Base-by-base conservation (phyloP, 2,888 invertebrate genomes). In the Hymenopus coronatus region DNA sequence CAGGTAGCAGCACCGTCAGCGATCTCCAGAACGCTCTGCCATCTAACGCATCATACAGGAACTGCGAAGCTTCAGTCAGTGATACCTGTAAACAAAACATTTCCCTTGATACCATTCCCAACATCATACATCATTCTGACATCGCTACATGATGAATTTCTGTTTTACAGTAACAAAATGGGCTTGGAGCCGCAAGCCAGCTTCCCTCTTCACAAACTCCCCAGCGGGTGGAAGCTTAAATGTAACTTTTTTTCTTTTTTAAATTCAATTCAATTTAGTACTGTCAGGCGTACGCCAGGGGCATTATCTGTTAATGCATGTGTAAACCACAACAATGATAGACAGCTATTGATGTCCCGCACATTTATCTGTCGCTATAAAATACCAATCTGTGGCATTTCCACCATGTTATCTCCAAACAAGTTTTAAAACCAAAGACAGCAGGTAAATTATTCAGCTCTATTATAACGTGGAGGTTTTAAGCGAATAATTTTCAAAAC, bases 1-100 rank as follows among this genome's bases (percentile, higher is more conserved):
- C 92, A 9, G 96, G 96, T 90, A 96, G 93, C 89, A 95, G 93
- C 85, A 96, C 94, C 89, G 94, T 94, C 90, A 95, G 94, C 84
- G 94, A 94, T 89, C 94, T 94, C 91, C 96, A 94, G 91, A 94
- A 95, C 27, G 94, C 94, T 28, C 94, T 93, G 70, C 95, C 94
- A 91, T 95, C 94, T 87, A 96, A 93, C 27, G 96, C 95, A 90
- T 93, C 93, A 92, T 95, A 94, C 83, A 96, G 93, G 90, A 94
- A 94, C 90, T 94, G 93, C 2, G 96, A 96, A 25, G 95, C 94
- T 90, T 93, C 93, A 83, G 93, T 93, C 90, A 96, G 93, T 89
- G 94, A 94, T 90, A 92, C 92, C 95, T 96, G 93, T 89, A 20
- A 84, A 70, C 14, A 27, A 89, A 85, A 3, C 15, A 8, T 2